Percentiles rank a stretch among this genome's conserved stretches.
Evolutionary conservation across 2,113 vertebrate species (phyloP).

Genomic region (Erinaceus europaeus): DNA sequence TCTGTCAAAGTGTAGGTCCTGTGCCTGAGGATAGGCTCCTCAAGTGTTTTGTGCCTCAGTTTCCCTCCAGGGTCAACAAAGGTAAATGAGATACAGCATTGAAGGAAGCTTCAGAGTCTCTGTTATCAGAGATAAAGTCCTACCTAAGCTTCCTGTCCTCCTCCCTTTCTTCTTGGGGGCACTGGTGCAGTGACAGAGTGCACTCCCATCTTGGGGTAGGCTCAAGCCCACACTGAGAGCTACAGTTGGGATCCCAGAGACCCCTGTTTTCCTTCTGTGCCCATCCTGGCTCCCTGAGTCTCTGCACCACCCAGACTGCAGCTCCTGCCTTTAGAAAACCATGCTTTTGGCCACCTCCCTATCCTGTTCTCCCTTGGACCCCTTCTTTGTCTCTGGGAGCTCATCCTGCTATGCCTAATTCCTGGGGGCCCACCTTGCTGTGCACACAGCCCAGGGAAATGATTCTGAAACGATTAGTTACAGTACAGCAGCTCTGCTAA

Average conservation of each 20-base stretch:
- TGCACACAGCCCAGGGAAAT: not conserved
- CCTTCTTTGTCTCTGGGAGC: not conserved
- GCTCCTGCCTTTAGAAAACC: too few relatives aligned
- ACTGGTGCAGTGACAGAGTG: rapidly evolving
- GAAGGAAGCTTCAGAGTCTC: not conserved
- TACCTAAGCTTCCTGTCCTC: rapidly evolving
- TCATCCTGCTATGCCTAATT: not conserved
- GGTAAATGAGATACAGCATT: rapidly evolving
- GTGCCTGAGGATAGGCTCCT: rapidly evolving
- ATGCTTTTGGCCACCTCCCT: too few relatives aligned
- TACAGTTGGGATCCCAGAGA: too few relatives aligned
- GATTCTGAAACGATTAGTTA: not conserved
- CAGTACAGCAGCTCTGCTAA: not conserved
- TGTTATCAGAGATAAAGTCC: rapidly evolving
- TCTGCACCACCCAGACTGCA: too few relatives aligned
- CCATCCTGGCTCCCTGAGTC: too few relatives aligned
- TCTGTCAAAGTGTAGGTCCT: rapidly evolving
- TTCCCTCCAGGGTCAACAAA: not conserved
- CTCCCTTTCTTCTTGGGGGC: not conserved
- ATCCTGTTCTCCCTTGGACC: rapidly evolving
- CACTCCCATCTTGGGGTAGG: rapidly evolving
- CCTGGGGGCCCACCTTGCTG: not conserved
- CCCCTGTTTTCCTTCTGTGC: too few relatives aligned
- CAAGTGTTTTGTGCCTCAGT: not conserved
- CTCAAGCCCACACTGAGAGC: not conserved